A percentile compares a stretch with the other conserved stretches of the same genome.
phyloP scores from a whole-genome alignment of 2,888 invertebrate species.

The Torymus tubicola region DNA sequence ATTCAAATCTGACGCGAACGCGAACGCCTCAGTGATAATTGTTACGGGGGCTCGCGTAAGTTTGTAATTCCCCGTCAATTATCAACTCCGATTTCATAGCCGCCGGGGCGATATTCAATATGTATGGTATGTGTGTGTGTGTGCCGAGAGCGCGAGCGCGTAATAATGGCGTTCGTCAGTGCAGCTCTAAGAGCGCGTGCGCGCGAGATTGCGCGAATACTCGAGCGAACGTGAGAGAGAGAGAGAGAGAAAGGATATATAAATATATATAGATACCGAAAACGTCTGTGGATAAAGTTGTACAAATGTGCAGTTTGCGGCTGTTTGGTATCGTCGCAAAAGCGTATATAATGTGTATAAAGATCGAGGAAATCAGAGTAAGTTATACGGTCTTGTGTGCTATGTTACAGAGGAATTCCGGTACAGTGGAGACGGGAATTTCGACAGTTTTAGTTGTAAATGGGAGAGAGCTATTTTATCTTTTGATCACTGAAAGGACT shows the following conservation, averaged over 20 bases:
- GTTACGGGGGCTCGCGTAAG: constrained; percentile 33
- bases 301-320: constrained; percentile 16
- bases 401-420: too few relatives aligned
- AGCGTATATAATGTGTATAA: background rate
- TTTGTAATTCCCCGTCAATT: constrained; percentile 34
- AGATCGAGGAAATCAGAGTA: too few relatives aligned
- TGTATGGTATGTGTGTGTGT: background rate
- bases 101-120: background rate
- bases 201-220: too few relatives aligned
- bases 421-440: too few relatives aligned
- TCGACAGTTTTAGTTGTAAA: too few relatives aligned
- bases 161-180: background rate
- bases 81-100: constrained; percentile 37
- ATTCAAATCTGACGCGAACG: constrained; percentile 25
- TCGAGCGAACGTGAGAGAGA: too few relatives aligned
- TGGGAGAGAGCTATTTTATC: too few relatives aligned
- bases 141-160: background rate
- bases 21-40: constrained; percentile 24
- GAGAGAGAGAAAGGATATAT: too few relatives aligned
- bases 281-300: constrained; percentile 5
- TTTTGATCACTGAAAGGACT: too few relatives aligned
- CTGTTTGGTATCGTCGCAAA: background rate
- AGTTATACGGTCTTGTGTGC: too few relatives aligned
- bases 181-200: too few relatives aligned
- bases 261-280: too few relatives aligned